These are phyloP conservation scores for Macrophya alboannulata DNA, from an alignment of 2,888 invertebrate species.

Conservation along the genomic window DNA sequence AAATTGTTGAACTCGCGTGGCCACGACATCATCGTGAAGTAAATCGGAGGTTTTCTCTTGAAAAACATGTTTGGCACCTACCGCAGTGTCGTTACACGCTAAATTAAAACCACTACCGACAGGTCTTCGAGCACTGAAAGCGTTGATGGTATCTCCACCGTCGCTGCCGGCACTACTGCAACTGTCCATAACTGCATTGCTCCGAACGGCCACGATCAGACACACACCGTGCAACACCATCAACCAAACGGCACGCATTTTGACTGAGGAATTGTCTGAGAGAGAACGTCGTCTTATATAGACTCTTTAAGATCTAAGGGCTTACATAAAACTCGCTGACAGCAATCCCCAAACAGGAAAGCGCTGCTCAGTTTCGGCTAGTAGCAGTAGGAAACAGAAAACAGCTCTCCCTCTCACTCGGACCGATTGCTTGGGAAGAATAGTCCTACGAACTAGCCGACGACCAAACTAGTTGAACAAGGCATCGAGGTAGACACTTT, in stretches of 20 bases:
- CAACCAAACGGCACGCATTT: constrained; percentile 55
- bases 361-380: constrained; percentile 47
- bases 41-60: constrained; percentile 14
- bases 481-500: constrained; percentile 49
- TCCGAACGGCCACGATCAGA: constrained; percentile 8
- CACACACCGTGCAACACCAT: constrained; percentile 48
- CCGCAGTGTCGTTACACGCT: constrained; percentile 7
- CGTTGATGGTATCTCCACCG: constrained; percentile 31
- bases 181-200: constrained; percentile 28
- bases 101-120: constrained; percentile 17
- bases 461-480: constrained; percentile 51
- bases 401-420: constrained; percentile 54
- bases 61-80: constrained; percentile 18
- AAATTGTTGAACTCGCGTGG: background rate
- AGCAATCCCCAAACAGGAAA: constrained; percentile 50
- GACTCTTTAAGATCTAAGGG: constrained; percentile 55
- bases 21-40: background rate
- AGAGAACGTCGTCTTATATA: constrained; percentile 51
- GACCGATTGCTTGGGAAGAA: constrained; percentile 48
- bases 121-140: constrained; percentile 22
- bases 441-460: constrained; percentile 51
- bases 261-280: constrained; percentile 52
- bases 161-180: constrained; percentile 22
- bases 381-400: constrained; percentile 50
- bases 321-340: constrained; percentile 53